Evolutionary conservation across 2,113 vertebrate genomes (phyloP), one percentile per base, ranked within the genome.

Genomic region (Apteryx mantelli): DNA sequence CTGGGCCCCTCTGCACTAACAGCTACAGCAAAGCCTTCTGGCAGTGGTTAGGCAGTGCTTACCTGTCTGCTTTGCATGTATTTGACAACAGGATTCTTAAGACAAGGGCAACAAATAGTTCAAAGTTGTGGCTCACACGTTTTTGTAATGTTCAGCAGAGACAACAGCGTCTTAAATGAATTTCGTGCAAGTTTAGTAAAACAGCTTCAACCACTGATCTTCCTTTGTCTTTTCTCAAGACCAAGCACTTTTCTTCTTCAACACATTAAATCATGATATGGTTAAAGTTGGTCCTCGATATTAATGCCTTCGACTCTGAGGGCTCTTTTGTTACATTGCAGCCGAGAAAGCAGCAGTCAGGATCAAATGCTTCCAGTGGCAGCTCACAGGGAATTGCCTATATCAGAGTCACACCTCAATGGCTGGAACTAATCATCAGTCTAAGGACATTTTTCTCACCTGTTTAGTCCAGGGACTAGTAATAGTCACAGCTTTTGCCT

Each of bases 401-500:
- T 32, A 32, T 78, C 44, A 34, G 95, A 81, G 65, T 91, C 89
- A 79, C 40, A 78, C 38, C 34, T 34, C 44, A 77, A 61, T 63
- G 36, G 21, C 71, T 85, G n/a, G 24, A 92, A 79, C 26, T 75
- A 55, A 84, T 78, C 50, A 40, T 71, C 69, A 73, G 36, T 36
- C 53, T 30, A 66, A 89, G 69, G 74, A 56, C 30, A 17, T 66
- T 68, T 56, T 86, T 61, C 82, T 93, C 93, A 91, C 83, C 79
- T 87, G 77, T 85, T 84, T 44, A 32, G 93, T 88, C 56, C 88
- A 52, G 65, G 88, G 50, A 91, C 36, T 83, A 38, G 53, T 91
- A 84, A 38, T 4, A 26, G 8, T 89, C 64, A 78, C 58, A 89
- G 69, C 64, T 96, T 81, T 73, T 93, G 65, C 78, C 75, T 92